Base-by-base conservation (phyloP, 2,797 vertebrate species). In the Poeciliopsis turneri region DNA sequence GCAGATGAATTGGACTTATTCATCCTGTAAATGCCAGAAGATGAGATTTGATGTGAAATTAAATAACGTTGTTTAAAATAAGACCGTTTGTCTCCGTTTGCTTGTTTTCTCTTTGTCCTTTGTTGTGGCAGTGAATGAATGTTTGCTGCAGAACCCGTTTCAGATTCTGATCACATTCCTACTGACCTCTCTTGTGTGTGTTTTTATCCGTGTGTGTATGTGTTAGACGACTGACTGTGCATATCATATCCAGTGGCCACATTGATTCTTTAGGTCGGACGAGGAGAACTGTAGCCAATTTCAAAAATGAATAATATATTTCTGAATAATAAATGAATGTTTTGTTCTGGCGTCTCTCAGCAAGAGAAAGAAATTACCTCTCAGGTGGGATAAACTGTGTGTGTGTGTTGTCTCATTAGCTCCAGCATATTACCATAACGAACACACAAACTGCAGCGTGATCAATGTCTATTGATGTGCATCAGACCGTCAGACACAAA, bases 221-320 rank as follows among this genome's bases (percentile, higher is more conserved):
- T 78, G 77, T 51, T 64, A 80, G 89, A 91, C 76, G 78, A 92
- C 45, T 68, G 78, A 43, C 86, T 87, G 81, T 91, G 92, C 89
- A 94, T 94, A 90, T 91, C 85, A 88, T 90, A 92, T 93, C 88
- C 49, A 82, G 80, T 89, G 85, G 83, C 80, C 81, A 83, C 82
- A 90, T 92, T 88, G 95, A 94, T 94, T 94, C 93, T 94, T 93
- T 95, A 93, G 89, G 93, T 92, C 93, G 87, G 89, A 90, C 85
- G 92, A 94, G 91, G 90, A 93, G 90, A 87, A 92, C 86, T 92
- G 90, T 85, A 84, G 87, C 91, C 94, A 94, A 95, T 95, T 94
- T 92, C 93, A 92, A 88, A 92, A 71, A 95, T 95, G 90, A 95
- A 96, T 95, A 93, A 95, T 94, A 94, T 93, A 94, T 93, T 89